Evolutionary conservation across 2,113 vertebrate species (phyloP), one percentile per base, ranked within the genome.

Genomic region (Desmodus rotundus): DNA sequence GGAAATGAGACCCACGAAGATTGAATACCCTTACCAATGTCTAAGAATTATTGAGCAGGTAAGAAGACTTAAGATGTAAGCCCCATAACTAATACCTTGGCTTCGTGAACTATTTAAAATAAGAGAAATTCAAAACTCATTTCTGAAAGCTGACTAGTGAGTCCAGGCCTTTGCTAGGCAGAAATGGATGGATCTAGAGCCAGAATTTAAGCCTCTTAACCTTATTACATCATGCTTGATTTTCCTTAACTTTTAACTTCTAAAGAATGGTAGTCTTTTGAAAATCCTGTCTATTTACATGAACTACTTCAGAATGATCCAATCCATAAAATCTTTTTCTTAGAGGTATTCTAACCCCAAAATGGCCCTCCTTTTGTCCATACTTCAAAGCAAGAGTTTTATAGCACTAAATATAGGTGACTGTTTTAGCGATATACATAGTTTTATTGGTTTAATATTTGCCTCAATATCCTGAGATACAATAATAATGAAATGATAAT

Each of bases 391-490:
- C 4, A 85, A 65, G n/a, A 50, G 10, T 22, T 92, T 90, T 81
- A 45, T 38, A 70, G 10, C 7, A 33, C 26, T 87, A 93, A 87
- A 31, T 3, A n/a, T 38, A 81, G 10, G 14, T 91, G 45, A 91
- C 72, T 63, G 24, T 56, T 85, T 93, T 68, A 87, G 43, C 13
- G 74, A 78, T 0, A 31, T 13, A 50, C 58, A 65, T 86, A 88
- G 68, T 91, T 73, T 90, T 90, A 93, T 63, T 83, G 28, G 38
- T 47, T 92, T 83, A 74, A 52, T 84, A 45, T 52, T 96, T 89
- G 5, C 68, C 61, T 91, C 68, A 89, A 4, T 86, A 68, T 81
- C 28, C 58, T 89, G 26, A 86, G 9, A 74, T 80, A 14, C 28
- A 87, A 61, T 16, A 83, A 8, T 50, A 90, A 84, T 31, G 47